These are phyloP conservation scores for Sphaerophoria taeniata DNA, from an alignment of 2,888 invertebrate species.

Conservation along the genomic window DNA sequence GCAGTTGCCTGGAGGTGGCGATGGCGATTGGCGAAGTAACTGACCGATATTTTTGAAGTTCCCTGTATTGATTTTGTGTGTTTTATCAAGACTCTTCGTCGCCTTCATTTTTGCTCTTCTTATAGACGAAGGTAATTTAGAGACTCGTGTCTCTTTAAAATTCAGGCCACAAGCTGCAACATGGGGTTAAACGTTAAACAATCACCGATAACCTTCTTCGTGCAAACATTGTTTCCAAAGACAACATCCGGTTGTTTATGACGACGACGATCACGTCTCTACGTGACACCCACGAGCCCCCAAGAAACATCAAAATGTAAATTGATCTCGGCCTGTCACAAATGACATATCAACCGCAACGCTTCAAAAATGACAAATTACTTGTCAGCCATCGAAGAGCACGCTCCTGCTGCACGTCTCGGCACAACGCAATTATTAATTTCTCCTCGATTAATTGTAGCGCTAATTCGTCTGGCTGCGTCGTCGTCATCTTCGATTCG, in stretches of 20 bases:
- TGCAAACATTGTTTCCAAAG: no score
- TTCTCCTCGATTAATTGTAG: conserved; percentile 70
- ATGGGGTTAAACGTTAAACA: no score
- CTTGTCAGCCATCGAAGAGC: conserved; percentile 45
- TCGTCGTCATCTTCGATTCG: no score
- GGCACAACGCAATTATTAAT: conserved; percentile 63
- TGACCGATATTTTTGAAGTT: conserved; percentile 67
- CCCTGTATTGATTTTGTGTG: background rate
- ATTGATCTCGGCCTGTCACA: conserved; percentile 67
- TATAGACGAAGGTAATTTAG: no score
- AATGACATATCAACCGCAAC: conserved; percentile 69
- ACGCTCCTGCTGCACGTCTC: conserved; percentile 20
- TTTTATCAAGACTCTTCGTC: no score
- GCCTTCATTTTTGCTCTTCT: no score
- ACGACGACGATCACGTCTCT: background rate
- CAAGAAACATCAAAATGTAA: conserved; percentile 33
- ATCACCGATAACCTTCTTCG: no score
- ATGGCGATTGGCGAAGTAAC: conserved; percentile 44
- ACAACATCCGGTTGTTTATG: conserved; percentile 47
- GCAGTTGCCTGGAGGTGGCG: conserved; percentile 41
- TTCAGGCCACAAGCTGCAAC: no score
- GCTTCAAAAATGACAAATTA: conserved; percentile 67
- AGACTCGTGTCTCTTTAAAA: no score
- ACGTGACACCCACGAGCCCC: conserved; percentile 51
- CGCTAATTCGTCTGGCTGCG: conserved; percentile 57